phyloP scores from a whole-genome alignment of 2,113 vertebrate species.

The Halcyon malimbica region DNA sequence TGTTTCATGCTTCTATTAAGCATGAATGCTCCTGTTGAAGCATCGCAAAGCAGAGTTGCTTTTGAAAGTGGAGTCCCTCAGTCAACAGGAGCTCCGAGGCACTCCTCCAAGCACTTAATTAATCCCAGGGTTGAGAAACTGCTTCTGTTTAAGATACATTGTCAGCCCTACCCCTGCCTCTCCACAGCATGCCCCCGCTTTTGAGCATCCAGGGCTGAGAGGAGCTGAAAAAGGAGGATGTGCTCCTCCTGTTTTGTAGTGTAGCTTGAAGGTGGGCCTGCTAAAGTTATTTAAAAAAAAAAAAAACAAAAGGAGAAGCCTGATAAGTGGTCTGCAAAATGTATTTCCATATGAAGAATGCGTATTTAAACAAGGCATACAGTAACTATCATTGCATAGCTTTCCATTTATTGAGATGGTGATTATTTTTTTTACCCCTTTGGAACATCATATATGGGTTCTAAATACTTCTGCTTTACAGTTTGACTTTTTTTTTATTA shows the following conservation, averaged over 20 bases:
- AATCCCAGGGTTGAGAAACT: neutral
- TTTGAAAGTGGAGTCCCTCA: neutral
- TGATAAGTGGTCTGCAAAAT: fast-evolving
- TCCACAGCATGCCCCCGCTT: neutral
- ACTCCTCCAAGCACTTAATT: neutral
- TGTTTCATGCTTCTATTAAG: neutral
- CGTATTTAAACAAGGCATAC: neutral
- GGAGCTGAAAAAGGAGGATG: neutral
- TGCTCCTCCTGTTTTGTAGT: neutral
- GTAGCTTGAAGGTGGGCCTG: neutral
- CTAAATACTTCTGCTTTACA: neutral
- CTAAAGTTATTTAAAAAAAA: neutral
- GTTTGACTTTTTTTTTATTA: neutral
- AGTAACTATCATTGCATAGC: neutral
- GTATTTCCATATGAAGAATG: neutral
- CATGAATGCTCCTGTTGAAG: neutral
- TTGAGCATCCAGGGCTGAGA: neutral
- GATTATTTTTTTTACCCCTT: neutral
- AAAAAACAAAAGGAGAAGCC: neutral
- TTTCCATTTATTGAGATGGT: neutral
- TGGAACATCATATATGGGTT: neutral
- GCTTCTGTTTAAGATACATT: neutral
- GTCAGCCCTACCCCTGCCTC: neutral
- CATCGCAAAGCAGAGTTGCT: neutral
- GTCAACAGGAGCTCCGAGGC: neutral